Conservation (phyloP, 2,113 vertebrate species). For the Stictonetta naevosa region DNA sequence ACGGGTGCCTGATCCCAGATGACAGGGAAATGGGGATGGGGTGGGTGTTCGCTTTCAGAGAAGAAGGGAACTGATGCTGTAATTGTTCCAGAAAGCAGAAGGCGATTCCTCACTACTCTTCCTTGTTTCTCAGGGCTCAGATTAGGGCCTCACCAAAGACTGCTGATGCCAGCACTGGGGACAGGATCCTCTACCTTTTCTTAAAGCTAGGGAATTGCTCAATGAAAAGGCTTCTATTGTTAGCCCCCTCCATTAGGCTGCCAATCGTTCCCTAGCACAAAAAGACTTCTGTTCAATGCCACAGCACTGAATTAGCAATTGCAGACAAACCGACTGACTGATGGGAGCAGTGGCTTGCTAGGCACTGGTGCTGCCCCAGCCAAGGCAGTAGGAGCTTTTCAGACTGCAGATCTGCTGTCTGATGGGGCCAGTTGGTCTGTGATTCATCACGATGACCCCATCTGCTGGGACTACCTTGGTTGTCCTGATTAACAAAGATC, state of each 20-base stretch:
- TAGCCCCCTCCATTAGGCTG: conserved; percentile 11
- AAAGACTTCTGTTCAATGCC: conserved; percentile 47
- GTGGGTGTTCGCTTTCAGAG: neutral
- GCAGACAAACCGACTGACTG: neutral
- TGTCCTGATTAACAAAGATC: neutral
- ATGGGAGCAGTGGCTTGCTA: neutral
- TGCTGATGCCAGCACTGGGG: conserved; percentile 34
- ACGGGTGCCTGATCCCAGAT: neutral
- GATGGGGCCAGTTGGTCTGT: neutral
- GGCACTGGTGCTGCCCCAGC: neutral
- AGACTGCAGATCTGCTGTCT: neutral
- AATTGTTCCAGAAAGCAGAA: neutral
- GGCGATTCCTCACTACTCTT: neutral
- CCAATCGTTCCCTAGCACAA: neutral
- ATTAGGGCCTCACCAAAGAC: neutral
- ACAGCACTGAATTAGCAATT: neutral
- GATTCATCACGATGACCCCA: neutral
- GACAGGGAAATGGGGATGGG: neutral
- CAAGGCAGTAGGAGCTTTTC: neutral
- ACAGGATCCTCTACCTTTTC: conserved; percentile 30
- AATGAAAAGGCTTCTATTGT: conserved; percentile 49
- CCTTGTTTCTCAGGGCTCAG: neutral
- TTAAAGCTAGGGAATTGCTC: neutral
- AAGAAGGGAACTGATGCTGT: neutral
- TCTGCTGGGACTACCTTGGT: neutral